These are phyloP conservation scores for Himantopus leucocephalus DNA, from an alignment of 2,113 vertebrate genomes.

Conservation along the genomic window DNA sequence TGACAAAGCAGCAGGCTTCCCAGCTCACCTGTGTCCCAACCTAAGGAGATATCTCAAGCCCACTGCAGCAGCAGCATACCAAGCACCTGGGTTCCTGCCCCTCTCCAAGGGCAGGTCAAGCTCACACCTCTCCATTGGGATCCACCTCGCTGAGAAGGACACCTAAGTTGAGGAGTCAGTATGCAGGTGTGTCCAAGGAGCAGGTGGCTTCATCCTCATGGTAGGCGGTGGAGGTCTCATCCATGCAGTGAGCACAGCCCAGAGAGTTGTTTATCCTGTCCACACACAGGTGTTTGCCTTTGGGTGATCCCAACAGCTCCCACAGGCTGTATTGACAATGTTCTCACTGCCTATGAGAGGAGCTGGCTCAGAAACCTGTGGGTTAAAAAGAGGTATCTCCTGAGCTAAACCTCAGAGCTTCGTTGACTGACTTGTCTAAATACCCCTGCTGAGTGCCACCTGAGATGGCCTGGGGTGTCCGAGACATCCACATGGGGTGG, in stretches of 20 bases:
- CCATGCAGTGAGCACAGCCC: not conserved
- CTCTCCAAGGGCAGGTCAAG: not conserved
- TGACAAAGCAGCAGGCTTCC: not conserved
- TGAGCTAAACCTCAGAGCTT: not conserved
- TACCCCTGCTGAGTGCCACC: not conserved
- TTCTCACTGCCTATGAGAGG: not conserved
- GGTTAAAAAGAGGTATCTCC: not conserved
- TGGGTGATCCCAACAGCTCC: not conserved
- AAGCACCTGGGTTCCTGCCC: accelerated
- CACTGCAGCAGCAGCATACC: accelerated
- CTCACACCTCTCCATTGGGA: not conserved
- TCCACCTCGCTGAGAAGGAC: not conserved
- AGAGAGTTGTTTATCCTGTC: not conserved
- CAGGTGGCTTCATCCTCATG: not conserved
- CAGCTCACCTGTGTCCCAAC: not conserved
- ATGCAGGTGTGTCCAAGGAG: not conserved
- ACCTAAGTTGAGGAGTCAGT: not conserved
- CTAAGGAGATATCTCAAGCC: not conserved
- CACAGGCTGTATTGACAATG: not conserved
- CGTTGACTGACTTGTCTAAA: not conserved
- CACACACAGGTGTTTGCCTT: not conserved
- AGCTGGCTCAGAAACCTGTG: not conserved
- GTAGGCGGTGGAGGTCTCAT: not conserved
- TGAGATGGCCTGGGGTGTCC: not conserved
- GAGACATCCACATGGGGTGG: not conserved